Evolutionary conservation across 2,797 vertebrate genomes (phyloP).

Genomic region (Tenualosa ilisha): DNA sequence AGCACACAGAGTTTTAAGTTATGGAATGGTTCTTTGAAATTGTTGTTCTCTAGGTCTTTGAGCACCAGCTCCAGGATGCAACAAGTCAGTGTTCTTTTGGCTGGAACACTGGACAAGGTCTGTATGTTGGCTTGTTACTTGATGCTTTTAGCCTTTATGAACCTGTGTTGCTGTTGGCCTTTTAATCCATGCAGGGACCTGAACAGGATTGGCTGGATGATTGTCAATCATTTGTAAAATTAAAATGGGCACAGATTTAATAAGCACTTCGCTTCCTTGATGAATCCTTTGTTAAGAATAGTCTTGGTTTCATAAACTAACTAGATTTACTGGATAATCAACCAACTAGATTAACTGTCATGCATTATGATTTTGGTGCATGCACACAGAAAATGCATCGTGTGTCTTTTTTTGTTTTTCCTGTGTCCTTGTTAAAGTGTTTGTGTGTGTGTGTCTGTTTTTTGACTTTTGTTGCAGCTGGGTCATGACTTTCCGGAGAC

Average conservation of each 20-base stretch:
- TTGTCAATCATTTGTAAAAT: neutral
- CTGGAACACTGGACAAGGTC: conserved; percentile 85
- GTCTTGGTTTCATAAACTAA: neutral
- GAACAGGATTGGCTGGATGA: neutral
- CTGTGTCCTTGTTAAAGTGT: neutral
- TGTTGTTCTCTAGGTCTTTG: conserved; percentile 60
- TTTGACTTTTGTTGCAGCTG: conserved; percentile 73
- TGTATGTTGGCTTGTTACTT: conserved; percentile 31
- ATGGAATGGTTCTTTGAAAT: conserved; percentile 9
- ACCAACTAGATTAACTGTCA: neutral
- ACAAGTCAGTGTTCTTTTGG: conserved; percentile 74
- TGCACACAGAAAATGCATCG: neutral
- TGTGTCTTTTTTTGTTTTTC: neutral
- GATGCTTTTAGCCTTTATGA: neutral
- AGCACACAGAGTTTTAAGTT: neutral
- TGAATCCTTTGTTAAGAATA: neutral
- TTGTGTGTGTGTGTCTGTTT: conserved; percentile 15
- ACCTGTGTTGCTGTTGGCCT: neutral
- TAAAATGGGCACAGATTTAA: neutral
- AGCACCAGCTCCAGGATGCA: conserved; percentile 76
- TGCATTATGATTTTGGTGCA: neutral
- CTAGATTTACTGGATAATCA: neutral
- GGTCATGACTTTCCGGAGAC: conserved; percentile 84
- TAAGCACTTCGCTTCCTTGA: neutral
- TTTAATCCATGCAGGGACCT: neutral